Percentiles rank a stretch among this genome's conserved stretches.
Conservation (phyloP, 2,888 invertebrate species). For the Nectonema munidae region DNA sequence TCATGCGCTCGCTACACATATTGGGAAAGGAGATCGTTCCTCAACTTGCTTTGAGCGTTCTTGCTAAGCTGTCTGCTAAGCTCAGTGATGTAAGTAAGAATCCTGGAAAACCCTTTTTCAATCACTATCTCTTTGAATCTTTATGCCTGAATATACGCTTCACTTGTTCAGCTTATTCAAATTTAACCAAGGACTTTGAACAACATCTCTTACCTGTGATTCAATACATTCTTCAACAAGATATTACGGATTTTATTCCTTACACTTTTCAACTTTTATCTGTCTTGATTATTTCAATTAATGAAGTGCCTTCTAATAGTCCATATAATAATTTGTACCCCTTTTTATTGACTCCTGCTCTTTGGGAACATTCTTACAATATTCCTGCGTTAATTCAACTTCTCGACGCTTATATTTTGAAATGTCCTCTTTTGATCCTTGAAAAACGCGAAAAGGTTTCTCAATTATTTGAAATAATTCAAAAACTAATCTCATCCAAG, state of each 20-base stretch:
- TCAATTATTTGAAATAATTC: slow-evolving; percentile 54
- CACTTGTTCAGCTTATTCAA: neutral
- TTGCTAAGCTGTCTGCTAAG: too few species aligned
- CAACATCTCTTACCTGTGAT: slow-evolving; percentile 68
- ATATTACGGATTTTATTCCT: slow-evolving; percentile 60
- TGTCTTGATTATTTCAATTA: slow-evolving; percentile 31
- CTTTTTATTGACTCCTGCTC: slow-evolving; percentile 47
- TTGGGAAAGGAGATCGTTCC: too few species aligned
- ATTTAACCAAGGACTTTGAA: slow-evolving; percentile 38
- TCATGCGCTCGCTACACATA: slow-evolving; percentile 19
- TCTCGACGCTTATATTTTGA: slow-evolving; percentile 47
- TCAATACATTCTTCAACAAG: slow-evolving; percentile 63
- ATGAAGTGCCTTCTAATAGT: slow-evolving; percentile 30
- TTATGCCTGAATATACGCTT: slow-evolving; percentile 33
- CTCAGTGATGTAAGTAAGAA: slow-evolving; percentile 35
- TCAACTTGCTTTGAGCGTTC: too few species aligned
- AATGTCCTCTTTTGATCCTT: slow-evolving; percentile 19
- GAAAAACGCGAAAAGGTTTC: neutral
- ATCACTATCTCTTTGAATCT: slow-evolving; percentile 86
- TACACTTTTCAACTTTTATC: slow-evolving; percentile 92
- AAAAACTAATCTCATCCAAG: slow-evolving; percentile 74
- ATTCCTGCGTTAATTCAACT: slow-evolving; percentile 67
- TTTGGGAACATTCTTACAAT: slow-evolving; percentile 76
- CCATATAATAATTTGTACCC: slow-evolving; percentile 58
- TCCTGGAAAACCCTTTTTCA: slow-evolving; percentile 74